phyloP scores from a whole-genome alignment of 2,113 vertebrate genomes.

The Larimichthys polyactis region DNA sequence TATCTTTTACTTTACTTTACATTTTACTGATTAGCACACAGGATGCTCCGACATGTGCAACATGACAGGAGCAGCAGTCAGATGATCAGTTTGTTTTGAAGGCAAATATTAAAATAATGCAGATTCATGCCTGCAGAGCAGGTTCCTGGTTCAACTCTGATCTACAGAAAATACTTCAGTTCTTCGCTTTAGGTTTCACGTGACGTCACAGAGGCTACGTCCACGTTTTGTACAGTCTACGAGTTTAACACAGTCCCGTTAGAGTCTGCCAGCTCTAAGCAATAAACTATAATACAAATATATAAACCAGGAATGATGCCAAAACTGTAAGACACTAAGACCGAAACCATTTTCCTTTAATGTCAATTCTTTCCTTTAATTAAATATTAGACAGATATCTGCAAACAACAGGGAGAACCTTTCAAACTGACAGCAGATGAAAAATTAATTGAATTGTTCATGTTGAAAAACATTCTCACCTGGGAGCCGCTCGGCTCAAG shows the following conservation, averaged over 20 bases:
- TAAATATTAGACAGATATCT: not conserved
- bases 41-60: not conserved
- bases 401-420: not conserved
- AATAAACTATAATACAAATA: not conserved
- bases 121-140: not conserved
- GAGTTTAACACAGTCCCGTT: not conserved
- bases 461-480: constrained; percentile 15
- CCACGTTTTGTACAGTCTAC: too few relatives aligned
- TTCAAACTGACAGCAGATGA: constrained; percentile 9
- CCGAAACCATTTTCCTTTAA: not conserved
- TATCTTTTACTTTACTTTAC: not conserved
- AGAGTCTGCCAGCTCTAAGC: not conserved
- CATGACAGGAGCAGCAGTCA: not conserved
- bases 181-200: not conserved
- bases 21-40: too few relatives aligned
- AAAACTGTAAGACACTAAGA: not conserved
- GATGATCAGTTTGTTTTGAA: too few relatives aligned
- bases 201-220: too few relatives aligned
- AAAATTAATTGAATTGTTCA: not conserved
- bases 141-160: not conserved
- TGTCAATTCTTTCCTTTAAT: constrained; percentile 24
- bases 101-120: too few relatives aligned
- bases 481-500: constrained; percentile 17
- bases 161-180: not conserved
- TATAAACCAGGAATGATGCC: too few relatives aligned